Evolutionary conservation across 2,888 invertebrate genomes (phyloP).

Genomic region (Rhabditophanes sp.): DNA sequence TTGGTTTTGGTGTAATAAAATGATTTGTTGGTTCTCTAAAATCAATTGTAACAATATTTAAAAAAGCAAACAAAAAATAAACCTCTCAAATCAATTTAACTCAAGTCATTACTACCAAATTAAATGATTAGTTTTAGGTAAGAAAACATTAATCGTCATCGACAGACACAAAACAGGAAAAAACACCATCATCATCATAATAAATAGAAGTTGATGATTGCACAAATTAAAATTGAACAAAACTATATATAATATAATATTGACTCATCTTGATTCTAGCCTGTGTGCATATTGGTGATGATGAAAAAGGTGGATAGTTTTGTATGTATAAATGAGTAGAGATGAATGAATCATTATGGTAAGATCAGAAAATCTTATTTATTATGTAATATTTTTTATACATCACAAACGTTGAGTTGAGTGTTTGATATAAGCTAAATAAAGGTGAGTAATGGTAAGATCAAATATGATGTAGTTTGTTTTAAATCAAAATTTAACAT

Average conservation of each 20-base stretch:
- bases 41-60: neutral
- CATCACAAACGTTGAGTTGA: neutral
- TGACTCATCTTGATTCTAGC: too few relatives aligned
- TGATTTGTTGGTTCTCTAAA: neutral
- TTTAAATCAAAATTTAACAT: neutral
- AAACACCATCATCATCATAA: too few relatives aligned
- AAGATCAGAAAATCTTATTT: neutral
- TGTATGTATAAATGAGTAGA: neutral
- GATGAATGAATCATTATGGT: neutral
- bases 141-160: too few relatives aligned
- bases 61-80: neutral
- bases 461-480: too few relatives aligned
- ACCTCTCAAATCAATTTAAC: neutral
- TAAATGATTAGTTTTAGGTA: neutral
- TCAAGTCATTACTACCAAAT: neutral
- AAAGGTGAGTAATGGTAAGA: too few relatives aligned
- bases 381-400: neutral
- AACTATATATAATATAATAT: too few relatives aligned
- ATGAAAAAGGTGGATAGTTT: neutral
- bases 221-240: too few relatives aligned
- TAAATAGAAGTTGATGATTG: too few relatives aligned
- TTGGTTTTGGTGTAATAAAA: neutral
- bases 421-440: slow-evolving; percentile 1
- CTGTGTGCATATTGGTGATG: too few relatives aligned
- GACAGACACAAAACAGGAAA: too few relatives aligned